A percentile compares a stretch with the other conserved stretches of the same genome.
Conservation (phyloP, 2,888 invertebrate genomes). For the Orthosia cruda region DNA sequence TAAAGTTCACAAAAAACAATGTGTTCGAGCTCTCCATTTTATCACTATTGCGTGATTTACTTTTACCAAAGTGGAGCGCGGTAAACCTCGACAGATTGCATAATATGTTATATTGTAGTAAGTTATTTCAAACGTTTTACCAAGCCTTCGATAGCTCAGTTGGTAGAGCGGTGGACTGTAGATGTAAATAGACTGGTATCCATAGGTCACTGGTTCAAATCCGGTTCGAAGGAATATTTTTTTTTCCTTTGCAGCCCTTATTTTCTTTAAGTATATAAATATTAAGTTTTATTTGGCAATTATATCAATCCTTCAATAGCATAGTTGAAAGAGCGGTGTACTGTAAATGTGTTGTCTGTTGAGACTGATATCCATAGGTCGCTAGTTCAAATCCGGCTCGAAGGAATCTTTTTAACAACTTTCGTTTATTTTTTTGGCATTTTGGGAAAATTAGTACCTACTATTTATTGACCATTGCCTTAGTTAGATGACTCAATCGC, state of each 20-base stretch:
- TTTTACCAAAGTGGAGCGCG: background rate
- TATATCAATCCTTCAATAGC: slow-evolving; percentile 86
- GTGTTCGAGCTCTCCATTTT: slow-evolving; percentile 15
- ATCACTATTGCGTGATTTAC: slow-evolving; percentile 17
- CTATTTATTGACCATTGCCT: no score
- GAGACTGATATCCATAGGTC: slow-evolving; percentile 90
- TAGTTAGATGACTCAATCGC: no score
- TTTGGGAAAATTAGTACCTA: no score
- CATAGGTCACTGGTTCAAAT: slow-evolving; percentile 93
- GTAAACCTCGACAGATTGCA: no score
- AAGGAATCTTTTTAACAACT: slow-evolving; percentile 80
- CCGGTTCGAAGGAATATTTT: slow-evolving; percentile 90
- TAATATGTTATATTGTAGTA: background rate
- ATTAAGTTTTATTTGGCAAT: no score
- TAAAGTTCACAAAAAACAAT: no score
- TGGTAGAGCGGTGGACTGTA: slow-evolving; percentile 92
- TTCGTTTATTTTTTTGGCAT: background rate
- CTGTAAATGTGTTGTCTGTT: slow-evolving; percentile 77
- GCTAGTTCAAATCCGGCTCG: slow-evolving; percentile 93
- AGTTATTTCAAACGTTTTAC: slow-evolving; percentile 33
- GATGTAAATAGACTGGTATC: slow-evolving; percentile 80
- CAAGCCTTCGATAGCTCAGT: slow-evolving; percentile 91
- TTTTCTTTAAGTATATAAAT: background rate
- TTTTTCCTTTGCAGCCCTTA: slow-evolving; percentile 8
- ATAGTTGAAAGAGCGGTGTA: slow-evolving; percentile 90